A percentile compares a stretch with the other conserved stretches of the same genome.
Conservation (phyloP, 2,113 vertebrate genomes). For the Brienomyrus brachyistius region DNA sequence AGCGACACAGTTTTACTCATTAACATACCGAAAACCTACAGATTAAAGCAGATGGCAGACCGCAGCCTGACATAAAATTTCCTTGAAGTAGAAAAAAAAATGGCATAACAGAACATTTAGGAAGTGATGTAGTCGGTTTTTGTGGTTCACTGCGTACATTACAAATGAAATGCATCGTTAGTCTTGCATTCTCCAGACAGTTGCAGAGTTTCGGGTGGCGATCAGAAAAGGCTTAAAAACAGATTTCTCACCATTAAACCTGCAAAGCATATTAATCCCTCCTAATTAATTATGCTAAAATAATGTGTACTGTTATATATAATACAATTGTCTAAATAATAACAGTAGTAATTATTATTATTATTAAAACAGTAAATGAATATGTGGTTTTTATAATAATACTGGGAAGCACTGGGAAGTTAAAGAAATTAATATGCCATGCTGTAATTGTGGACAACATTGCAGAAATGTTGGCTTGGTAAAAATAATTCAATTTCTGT, state of each 20-base stretch:
- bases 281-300: not conserved
- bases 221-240: not conserved
- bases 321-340: not conserved
- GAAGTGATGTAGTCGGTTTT: not conserved
- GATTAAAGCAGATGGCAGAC: conserved; percentile 6
- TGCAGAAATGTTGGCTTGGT: too few species aligned
- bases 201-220: too few species aligned
- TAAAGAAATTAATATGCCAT: not conserved
- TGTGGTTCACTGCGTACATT: not conserved
- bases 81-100: not conserved
- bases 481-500: not conserved
- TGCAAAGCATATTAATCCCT: not conserved
- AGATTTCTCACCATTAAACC: not conserved
- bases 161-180: not conserved
- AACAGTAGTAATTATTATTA: not conserved
- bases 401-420: not conserved
- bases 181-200: not conserved
- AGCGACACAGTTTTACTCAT: not conserved
- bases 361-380: not conserved
- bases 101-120: not conserved
- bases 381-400: not conserved
- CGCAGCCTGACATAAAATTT: not conserved
- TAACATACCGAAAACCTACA: conserved; percentile 4
- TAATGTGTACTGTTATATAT: not conserved
- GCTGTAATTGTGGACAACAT: not conserved